These are phyloP conservation scores for Cyprinus carpio DNA, from an alignment of 2,113 vertebrate genomes.

Conservation along the genomic window DNA sequence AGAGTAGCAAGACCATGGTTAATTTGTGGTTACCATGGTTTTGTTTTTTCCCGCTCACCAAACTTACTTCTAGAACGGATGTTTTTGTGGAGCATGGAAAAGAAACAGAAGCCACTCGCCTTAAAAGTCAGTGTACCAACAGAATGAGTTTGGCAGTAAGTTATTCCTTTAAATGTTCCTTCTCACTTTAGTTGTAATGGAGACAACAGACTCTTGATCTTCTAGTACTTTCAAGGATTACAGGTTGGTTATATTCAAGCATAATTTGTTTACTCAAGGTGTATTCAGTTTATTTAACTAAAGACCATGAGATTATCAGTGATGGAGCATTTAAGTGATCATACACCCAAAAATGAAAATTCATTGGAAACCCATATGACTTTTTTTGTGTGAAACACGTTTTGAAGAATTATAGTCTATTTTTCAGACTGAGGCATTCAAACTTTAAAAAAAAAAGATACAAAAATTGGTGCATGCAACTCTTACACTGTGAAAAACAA, in stretches of 20 bases:
- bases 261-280: not conserved
- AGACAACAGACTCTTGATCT: not conserved
- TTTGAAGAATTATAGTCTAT: not conserved
- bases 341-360: not conserved
- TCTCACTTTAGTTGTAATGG: not conserved
- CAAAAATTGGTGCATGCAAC: not conserved
- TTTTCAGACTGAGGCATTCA: not conserved
- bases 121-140: no score
- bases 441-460: no score
- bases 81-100: no score
- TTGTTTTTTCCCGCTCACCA: no score
- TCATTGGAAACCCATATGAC: not conserved
- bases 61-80: no score
- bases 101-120: no score
- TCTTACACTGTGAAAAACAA: not conserved
- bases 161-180: no score
- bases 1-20: no score
- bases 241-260: not conserved
- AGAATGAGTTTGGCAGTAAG: no score
- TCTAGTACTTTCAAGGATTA: not conserved
- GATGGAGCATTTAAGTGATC: not conserved
- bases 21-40: no score
- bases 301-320: not conserved
- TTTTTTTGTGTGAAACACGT: not conserved
- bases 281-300: slow-evolving; percentile 21